These are phyloP conservation scores for Melikaiella ostensackeni DNA, from an alignment of 2,888 invertebrate genomes.

Conservation along the genomic window DNA sequence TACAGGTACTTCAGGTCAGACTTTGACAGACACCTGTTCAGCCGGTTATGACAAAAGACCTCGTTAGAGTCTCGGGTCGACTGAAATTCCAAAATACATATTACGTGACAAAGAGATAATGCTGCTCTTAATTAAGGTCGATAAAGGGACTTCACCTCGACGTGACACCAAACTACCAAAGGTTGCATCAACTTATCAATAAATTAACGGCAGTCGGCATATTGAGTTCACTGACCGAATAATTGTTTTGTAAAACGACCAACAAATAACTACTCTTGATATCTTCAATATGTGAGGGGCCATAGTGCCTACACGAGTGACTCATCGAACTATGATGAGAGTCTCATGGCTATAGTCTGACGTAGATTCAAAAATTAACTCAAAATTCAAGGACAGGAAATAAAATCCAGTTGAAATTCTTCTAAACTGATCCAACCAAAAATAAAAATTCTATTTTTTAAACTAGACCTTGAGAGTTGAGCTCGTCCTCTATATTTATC, in stretches of 20 bases:
- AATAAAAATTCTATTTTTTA: not conserved
- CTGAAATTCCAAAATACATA: not conserved
- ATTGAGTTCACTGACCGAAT: conserved; percentile 49
- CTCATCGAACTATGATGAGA: not conserved
- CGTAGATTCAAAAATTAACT: conserved; percentile 21
- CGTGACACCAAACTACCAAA: conserved; percentile 42
- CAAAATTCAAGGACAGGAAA: conserved; percentile 4
- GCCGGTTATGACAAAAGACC: conserved; percentile 7
- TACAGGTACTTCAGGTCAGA: not conserved
- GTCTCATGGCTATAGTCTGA: not conserved
- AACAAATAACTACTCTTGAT: conserved; percentile 26
- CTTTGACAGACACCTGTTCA: conserved; percentile 21
- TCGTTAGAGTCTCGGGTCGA: not conserved
- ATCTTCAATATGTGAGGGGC: conserved; percentile 15
- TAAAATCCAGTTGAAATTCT: not conserved
- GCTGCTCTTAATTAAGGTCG: conserved; percentile 13
- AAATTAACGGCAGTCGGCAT: not conserved
- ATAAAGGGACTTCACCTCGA: not conserved
- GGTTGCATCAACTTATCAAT: conserved; percentile 25
- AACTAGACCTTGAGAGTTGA: not conserved
- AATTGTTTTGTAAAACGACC: conserved; percentile 53
- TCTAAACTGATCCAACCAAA: not conserved
- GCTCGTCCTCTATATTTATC: too few species aligned
- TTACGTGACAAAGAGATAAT: not conserved
- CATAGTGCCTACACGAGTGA: not conserved